phyloP scores from a whole-genome alignment of 2,113 vertebrate genomes.

The Halichoeres trimaculatus region DNA sequence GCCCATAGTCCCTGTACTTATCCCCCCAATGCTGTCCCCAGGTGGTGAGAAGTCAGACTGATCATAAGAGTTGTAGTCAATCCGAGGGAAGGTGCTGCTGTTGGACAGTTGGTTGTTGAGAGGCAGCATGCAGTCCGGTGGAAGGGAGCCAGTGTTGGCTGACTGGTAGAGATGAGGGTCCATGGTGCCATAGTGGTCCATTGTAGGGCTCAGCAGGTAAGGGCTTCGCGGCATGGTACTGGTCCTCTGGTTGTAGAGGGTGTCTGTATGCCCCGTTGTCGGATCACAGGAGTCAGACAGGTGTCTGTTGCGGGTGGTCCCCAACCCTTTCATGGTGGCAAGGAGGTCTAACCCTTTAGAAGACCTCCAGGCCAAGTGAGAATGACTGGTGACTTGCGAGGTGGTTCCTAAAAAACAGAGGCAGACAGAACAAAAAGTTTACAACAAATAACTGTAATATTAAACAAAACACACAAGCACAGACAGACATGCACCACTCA shows the following conservation, averaged over 20 bases:
- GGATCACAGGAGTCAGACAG: conserved; percentile 93
- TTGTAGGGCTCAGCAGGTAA: conserved; percentile 90
- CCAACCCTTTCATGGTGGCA: conserved; percentile 94
- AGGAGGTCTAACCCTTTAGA: conserved; percentile 79
- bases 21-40: conserved; percentile 82
- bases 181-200: conserved; percentile 91
- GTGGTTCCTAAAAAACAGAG: conserved; percentile 68
- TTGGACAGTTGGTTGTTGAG: conserved; percentile 96
- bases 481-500: conserved; percentile 34
- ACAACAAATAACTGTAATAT: conserved; percentile 1
- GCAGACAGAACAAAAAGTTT: conserved; percentile 19
- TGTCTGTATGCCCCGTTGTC: conserved; percentile 80
- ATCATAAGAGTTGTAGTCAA: conserved; percentile 97
- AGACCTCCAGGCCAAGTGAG: conserved; percentile 72
- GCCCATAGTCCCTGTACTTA: conserved; percentile 83
- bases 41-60: conserved; percentile 91
- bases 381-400: conserved; percentile 48
- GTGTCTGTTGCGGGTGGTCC: conserved; percentile 92
- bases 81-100: conserved; percentile 96
- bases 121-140: conserved; percentile 90
- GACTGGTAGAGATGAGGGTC: conserved; percentile 86
- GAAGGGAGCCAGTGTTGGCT: conserved; percentile 83
- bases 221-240: conserved; percentile 88
- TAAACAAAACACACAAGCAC: conserved; percentile 29
- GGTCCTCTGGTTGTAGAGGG: conserved; percentile 86